A percentile compares a stretch with the other conserved stretches of the same genome.
phyloP scores from a whole-genome alignment of 1,140 invertebrate genomes.

The Rhopalosiphum padi region DNA sequence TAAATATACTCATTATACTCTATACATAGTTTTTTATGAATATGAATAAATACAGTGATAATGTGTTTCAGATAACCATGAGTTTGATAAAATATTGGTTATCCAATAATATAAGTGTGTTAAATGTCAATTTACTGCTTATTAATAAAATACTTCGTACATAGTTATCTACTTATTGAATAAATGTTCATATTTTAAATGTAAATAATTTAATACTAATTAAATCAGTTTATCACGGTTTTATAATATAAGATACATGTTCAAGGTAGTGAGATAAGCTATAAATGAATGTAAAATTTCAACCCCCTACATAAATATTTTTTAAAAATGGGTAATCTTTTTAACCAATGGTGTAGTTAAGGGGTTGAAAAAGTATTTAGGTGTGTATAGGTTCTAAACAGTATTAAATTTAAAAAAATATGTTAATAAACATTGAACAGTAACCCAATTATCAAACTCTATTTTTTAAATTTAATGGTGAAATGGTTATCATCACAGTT shows the following conservation, averaged over 20 bases:
- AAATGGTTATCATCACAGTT: not conserved
- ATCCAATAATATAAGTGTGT: not conserved
- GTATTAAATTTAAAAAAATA: too few species aligned
- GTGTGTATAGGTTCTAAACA: not conserved
- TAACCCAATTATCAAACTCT: not conserved
- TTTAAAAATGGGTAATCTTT: not conserved
- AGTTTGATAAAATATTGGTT: not conserved
- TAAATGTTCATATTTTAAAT: not conserved
- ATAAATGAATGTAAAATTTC: not conserved
- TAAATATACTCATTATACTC: not conserved
- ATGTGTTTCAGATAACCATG: not conserved
- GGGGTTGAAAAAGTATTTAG: not conserved
- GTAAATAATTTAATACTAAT: not conserved
- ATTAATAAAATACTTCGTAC: not conserved
- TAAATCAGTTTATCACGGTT: not conserved
- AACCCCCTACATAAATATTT: not conserved
- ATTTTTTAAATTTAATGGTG: not conserved
- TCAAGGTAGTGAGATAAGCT: not conserved
- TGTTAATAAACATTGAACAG: too few species aligned
- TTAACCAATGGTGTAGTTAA: not conserved
- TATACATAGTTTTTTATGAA: not conserved
- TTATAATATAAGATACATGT: not conserved
- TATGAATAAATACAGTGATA: not conserved
- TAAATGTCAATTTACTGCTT: not conserved
- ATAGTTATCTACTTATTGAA: not conserved